These are phyloP conservation scores for Gallirallus australis DNA, from an alignment of 2,797 vertebrate species.

Conservation along the genomic window DNA sequence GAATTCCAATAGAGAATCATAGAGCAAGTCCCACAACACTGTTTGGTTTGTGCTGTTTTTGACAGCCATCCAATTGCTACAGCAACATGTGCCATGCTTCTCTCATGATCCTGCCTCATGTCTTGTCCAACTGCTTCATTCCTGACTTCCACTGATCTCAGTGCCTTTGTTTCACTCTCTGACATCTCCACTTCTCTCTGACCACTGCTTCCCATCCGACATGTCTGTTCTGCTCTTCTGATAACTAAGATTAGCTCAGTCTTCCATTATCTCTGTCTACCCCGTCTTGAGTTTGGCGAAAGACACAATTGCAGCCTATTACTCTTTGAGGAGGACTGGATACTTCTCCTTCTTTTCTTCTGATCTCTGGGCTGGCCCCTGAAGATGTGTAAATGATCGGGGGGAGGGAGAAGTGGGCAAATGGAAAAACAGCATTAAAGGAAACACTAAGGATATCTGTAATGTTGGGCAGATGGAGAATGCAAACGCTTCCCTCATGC, in stretches of 20 bases:
- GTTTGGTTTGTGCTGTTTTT: neutral
- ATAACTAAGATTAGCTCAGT: neutral
- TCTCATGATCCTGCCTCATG: neutral
- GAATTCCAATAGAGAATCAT: neutral
- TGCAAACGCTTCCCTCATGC: neutral
- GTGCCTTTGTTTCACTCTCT: neutral
- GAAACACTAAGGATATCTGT: neutral
- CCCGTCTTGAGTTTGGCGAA: neutral
- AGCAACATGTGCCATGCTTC: neutral
- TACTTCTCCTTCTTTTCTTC: neutral
- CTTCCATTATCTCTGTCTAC: neutral
- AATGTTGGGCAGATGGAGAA: neutral
- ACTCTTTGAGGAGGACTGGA: neutral
- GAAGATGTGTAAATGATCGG: neutral
- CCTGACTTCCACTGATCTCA: neutral
- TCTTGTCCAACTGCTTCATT: neutral
- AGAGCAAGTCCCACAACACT: neutral
- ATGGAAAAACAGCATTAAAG: neutral
- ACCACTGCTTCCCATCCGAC: neutral
- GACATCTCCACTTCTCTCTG: neutral
- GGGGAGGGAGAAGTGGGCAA: neutral
- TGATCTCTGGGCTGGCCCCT: neutral
- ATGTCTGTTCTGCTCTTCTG: neutral
- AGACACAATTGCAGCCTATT: neutral
- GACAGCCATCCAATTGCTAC: neutral